Evolutionary conservation across 2,888 invertebrate genomes (phyloP), one percentile per base, ranked within the genome.

Genomic region (Polydrusus pterygomalis): DNA sequence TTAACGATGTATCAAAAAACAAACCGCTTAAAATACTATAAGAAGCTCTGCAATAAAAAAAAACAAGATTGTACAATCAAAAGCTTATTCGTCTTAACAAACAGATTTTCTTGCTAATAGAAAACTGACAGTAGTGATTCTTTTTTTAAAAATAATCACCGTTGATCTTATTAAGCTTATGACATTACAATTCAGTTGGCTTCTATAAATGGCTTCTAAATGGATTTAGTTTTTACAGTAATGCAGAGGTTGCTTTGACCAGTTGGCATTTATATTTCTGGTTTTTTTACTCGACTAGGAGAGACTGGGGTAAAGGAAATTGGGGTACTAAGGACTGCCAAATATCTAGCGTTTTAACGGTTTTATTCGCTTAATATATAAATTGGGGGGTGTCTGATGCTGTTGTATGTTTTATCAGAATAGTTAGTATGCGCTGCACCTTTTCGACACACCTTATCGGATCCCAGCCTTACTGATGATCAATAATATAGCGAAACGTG

Each of bases 101-200:
- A 10, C 34, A 60, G 38, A 38, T 60, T 60, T 56, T 38, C 18
- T 69, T 58, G 49, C 56, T 58, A 69, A 58, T 56, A 25, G 20
- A 38, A 58, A 69, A 51, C 68, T 69, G 58, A 45, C 68, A 25
- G 56, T 56, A 69, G 68, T 69, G 45, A 69, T 43, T 67, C 40
- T 25, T 43, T 45, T 54, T 67, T 71, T 72, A 25, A 60, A 45
- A 56, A 62, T 54, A 70, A 70, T 75, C 64, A 45, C 34, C 68
- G 49, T 62, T 64, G 54, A 75, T 75, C 71, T 71, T 68, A 58
- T 75, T 75, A 75, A 67, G 67, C 67, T 75, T 75, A 75, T 49
- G 49, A 60, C 75, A 65, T 75, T 75, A 70, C 71, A 68, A 67
- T 70, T 67, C 63, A 65, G 20, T 60, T 34, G 75, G 71, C 67